These are phyloP conservation scores for Sylvia borin DNA, from an alignment of 2,797 vertebrate species.

Conservation along the genomic window DNA sequence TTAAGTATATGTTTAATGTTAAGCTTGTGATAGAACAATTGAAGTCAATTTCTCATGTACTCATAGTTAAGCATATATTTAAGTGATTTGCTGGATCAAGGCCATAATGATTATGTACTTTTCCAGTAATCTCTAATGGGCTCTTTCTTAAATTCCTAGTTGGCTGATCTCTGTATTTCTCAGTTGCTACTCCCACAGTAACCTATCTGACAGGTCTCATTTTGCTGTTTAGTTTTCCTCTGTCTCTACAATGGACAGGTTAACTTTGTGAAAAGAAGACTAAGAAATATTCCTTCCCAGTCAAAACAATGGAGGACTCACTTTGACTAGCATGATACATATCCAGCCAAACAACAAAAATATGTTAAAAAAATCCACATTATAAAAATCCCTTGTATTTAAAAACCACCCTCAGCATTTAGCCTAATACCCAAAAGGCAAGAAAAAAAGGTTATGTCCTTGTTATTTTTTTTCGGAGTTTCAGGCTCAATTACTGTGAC, in stretches of 20 bases:
- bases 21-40: constrained; percentile 34
- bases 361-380: not conserved
- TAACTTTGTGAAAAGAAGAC: not conserved
- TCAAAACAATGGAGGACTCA: not conserved
- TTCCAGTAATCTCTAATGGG: constrained; percentile 47
- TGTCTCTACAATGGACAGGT: not conserved
- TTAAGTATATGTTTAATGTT: constrained; percentile 26
- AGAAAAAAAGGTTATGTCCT: not conserved
- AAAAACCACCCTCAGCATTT: not conserved
- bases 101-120: constrained; percentile 53
- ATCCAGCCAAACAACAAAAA: not conserved
- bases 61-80: constrained; percentile 45
- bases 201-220: not conserved
- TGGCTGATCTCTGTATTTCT: not conserved
- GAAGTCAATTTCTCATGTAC: constrained; percentile 42
- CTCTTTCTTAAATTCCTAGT: constrained; percentile 15
- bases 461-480: not conserved
- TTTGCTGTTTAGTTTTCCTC: not conserved
- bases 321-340: not conserved
- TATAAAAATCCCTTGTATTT: not conserved
- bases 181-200: not conserved
- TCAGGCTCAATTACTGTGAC: not conserved
- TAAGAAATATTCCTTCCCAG: not conserved
- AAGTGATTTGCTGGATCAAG: constrained; percentile 61
- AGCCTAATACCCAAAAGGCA: not conserved